Base-by-base conservation (phyloP, 2,113 vertebrate genomes). In the Engystomops pustulosus region DNA sequence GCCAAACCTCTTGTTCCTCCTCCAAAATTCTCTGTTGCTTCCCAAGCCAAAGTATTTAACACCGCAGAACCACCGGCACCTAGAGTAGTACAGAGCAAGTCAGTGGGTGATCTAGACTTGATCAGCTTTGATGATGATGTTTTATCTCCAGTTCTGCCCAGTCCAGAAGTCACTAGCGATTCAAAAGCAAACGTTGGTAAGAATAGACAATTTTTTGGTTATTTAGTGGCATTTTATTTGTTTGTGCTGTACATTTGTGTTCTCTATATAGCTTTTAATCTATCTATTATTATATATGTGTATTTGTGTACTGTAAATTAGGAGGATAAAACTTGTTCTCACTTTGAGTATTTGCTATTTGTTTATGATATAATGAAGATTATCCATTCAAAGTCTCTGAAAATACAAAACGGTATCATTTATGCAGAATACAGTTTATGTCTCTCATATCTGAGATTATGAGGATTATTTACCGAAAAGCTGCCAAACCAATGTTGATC, bases 61-160 rank as follows among this genome's bases (percentile, higher is more conserved):
- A 85, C 91, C 20, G 92, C 88, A 7, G 95, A 96, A 58, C 87
- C 88, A 12, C 25, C 90, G 85, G 36, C 88, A 86, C 23, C 79
- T 55, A 86, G 3, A 12, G 71, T 41, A 86, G 70, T 55, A 3
- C 93, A 90, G 55, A 90, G 79, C 87, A 90, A 85, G 76, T 53
- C 83, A n/a, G 84, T 67, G 10, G 88, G 85, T 47, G 92, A 92
- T 84, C 85, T 92, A 20, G 93, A 95, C 88, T 89, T 95, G 36
- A 95, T 95, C 88, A 95, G 92, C 86, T 95, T 95, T 86, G 94
- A 94, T 86, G 94, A 95, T 79, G 93, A 94, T 0, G 5, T 94
- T 87, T 88, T 94, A 76, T 90, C 90, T 20, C 15, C 87, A 45
- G 89, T 71, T 70, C 87, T 70, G 18, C 60, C 72, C 90, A 70